Percentiles rank a stretch among this genome's conserved stretches.
phyloP scores from a whole-genome alignment of 1,140 invertebrate genomes.

The Cydia pomonella region DNA sequence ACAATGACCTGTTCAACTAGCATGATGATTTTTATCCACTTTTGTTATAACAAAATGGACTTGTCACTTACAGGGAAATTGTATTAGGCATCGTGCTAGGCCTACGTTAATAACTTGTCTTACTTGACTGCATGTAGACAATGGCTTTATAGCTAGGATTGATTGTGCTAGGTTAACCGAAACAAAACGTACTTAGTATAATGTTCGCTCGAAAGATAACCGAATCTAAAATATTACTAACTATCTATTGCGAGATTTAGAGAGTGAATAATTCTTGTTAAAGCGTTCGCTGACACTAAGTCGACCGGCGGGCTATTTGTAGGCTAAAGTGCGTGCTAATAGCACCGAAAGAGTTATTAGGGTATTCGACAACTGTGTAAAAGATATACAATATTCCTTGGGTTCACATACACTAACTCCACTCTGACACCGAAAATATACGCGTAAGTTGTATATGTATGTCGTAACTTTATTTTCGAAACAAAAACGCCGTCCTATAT shows the following conservation, averaged over 20 bases:
- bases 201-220: background rate
- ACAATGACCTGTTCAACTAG: background rate
- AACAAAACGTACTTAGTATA: background rate
- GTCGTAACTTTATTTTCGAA: conserved; percentile 6
- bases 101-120: background rate
- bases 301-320: too few species aligned
- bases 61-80: background rate
- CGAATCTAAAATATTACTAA: too few species aligned
- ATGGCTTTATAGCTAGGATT: background rate
- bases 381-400: too few species aligned
- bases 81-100: background rate
- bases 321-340: too few species aligned
- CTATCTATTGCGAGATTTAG: too few species aligned
- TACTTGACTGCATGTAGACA: conserved; percentile 14
- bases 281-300: too few species aligned
- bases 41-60: background rate
- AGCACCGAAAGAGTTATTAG: too few species aligned
- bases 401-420: too few species aligned
- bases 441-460: background rate
- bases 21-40: conserved; percentile 1
- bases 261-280: too few species aligned
- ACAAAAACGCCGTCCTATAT: background rate
- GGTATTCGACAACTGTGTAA: too few species aligned
- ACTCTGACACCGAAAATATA: background rate
- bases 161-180: background rate